These are phyloP conservation scores for Episyrphus balteatus DNA, from an alignment of 1,140 invertebrate species.

Conservation along the genomic window DNA sequence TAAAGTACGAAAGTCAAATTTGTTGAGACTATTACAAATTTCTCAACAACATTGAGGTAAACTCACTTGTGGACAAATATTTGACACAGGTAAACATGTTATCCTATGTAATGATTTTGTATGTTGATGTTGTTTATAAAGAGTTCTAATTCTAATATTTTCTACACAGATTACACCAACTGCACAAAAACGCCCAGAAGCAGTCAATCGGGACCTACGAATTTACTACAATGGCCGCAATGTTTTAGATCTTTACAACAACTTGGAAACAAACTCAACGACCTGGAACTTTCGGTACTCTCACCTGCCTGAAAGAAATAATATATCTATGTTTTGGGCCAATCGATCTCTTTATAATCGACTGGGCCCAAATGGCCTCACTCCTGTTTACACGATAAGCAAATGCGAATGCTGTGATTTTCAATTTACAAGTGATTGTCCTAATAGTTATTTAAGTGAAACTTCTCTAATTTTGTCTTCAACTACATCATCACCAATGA, in stretches of 20 bases:
- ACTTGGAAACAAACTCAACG: not conserved
- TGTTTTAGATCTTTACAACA: not conserved
- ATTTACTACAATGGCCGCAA: slow-evolving; percentile 1
- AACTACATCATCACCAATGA: not conserved
- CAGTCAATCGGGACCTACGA: not conserved
- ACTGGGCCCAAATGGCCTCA: not conserved
- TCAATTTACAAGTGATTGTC: not conserved
- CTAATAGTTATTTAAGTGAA: not conserved
- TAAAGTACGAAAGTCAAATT: no score
- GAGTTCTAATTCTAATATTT: not conserved
- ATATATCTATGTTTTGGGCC: slow-evolving; percentile 2
- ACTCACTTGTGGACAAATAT: no score
- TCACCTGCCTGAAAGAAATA: slow-evolving; percentile 1
- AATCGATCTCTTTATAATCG: slow-evolving; percentile 2
- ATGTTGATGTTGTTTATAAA: no score
- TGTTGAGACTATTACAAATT: no score
- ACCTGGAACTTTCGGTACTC: not conserved
- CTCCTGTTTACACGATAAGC: not conserved
- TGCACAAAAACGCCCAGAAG: not conserved
- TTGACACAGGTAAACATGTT: no score
- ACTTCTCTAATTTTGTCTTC: not conserved
- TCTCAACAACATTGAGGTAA: no score
- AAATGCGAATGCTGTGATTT: slow-evolving; percentile 3
- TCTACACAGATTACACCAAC: not conserved
- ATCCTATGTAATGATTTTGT: no score